Percentiles rank a stretch among this genome's conserved stretches.
Evolutionary conservation across 2,888 invertebrate species (phyloP).

Genomic region (Macaria notata): DNA sequence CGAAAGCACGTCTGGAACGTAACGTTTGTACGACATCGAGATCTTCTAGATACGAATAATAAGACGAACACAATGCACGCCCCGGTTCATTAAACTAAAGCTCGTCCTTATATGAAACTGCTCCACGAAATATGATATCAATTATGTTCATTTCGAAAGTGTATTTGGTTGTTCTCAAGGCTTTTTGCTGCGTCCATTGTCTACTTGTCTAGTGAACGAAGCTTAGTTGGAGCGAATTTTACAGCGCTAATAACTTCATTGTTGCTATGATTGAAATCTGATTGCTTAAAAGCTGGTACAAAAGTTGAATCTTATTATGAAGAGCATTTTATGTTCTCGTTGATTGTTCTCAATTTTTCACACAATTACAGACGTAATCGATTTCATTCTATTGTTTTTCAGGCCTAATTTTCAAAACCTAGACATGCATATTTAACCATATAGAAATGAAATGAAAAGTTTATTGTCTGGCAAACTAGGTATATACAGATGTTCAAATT

Average conservation of each 20-base stretch:
- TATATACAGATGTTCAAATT: too few relatives aligned
- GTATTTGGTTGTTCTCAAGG: conserved; percentile 31
- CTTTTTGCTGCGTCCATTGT: conserved; percentile 23
- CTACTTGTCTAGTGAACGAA: conserved; percentile 25
- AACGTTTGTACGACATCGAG: conserved; percentile 24
- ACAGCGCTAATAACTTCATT: neutral
- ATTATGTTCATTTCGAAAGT: conserved; percentile 32
- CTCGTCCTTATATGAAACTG: conserved; percentile 17
- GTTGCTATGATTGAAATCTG: neutral
- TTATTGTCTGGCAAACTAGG: too few relatives aligned
- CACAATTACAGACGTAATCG: too few relatives aligned
- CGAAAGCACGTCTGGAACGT: conserved; percentile 19
- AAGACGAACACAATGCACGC: conserved; percentile 32
- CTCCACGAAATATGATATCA: conserved; percentile 24
- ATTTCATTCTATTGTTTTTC: too few relatives aligned
- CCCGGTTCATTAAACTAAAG: conserved; percentile 24
- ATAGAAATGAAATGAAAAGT: too few relatives aligned
- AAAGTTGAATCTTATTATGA: too few relatives aligned
- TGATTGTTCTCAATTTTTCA: too few relatives aligned
- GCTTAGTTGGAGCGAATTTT: conserved; percentile 11
- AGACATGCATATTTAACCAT: too few relatives aligned
- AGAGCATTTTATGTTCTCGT: too few relatives aligned
- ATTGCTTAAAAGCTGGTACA: too few relatives aligned
- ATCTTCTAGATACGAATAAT: conserved; percentile 38
- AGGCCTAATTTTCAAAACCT: too few relatives aligned